Evolutionary conservation across 53 echinoderm and acorn worm genomes (phyloP).

Genomic region (Patiria pectinifera): DNA sequence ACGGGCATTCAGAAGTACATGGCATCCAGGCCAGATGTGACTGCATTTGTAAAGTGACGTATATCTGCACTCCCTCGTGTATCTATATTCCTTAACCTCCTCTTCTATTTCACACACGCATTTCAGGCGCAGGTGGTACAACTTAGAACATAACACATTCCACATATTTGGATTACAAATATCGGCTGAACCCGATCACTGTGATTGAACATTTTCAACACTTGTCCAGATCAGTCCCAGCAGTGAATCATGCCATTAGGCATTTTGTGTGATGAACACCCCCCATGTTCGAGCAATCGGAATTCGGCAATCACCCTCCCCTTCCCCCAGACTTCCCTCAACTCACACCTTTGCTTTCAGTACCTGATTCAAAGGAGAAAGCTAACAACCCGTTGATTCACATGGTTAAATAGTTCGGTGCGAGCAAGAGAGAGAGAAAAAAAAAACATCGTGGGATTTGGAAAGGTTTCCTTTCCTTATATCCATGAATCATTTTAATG

Average conservation of each 20-base stretch:
- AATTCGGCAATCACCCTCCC: not conserved
- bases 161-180: not conserved
- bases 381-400: slow-evolving; percentile 10
- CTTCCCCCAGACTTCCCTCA: not conserved
- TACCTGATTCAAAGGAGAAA: not conserved
- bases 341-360: not conserved
- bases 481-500: slow-evolving; percentile 5
- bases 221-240: not conserved
- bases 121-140: not conserved
- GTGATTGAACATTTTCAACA: not conserved
- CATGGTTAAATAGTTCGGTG: not conserved
- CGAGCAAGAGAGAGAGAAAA: not conserved
- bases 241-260: not conserved
- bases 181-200: not conserved
- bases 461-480: not conserved
- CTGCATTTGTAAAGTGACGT: not conserved
- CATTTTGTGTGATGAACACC: not conserved
- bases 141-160: not conserved
- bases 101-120: not conserved
- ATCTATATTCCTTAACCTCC: not conserved
- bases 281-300: not conserved
- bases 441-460: not conserved
- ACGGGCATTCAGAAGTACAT: not conserved
- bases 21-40: not conserved
- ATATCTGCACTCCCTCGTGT: not conserved